phyloP scores from a whole-genome alignment of 64 coral and sea anemone genomes.

The Montipora capricornis region DNA sequence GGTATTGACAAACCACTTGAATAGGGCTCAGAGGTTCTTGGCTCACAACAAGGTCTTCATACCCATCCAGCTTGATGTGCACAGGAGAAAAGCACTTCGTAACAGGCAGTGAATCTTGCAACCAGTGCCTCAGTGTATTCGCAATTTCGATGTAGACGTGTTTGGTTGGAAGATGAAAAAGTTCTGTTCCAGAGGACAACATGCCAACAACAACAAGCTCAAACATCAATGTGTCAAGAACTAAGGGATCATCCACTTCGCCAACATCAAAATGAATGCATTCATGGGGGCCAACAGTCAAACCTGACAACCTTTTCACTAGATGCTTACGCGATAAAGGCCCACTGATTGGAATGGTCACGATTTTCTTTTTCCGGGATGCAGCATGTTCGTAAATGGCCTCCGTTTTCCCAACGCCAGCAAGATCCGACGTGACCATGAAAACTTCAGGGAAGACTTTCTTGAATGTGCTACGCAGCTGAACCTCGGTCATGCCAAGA shows the following conservation, averaged over 20 bases:
- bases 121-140: conserved; percentile 63
- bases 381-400: conserved; percentile 71
- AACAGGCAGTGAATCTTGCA: conserved; percentile 73
- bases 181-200: conserved; percentile 63
- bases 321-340: conserved; percentile 74
- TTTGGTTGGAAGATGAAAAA: conserved; percentile 66
- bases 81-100: conserved; percentile 83
- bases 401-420: conserved; percentile 97
- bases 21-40: conserved; percentile 58
- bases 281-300: conserved; percentile 48
- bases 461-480: conserved; percentile 57
- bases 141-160: conserved; percentile 83
- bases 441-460: conserved; percentile 64
- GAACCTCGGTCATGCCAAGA: conserved; percentile 78
- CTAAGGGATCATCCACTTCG: conserved; percentile 71
- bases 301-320: conserved; percentile 52
- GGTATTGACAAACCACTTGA: conserved; percentile 90
- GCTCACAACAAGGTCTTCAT: conserved; percentile 58
- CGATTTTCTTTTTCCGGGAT: conserved; percentile 34
- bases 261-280: conserved; percentile 87
- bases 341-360: conserved; percentile 88
- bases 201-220: conserved; percentile 67
- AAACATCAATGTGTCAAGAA: conserved; percentile 75
- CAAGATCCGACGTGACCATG: conserved; percentile 81
- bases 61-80: conserved; percentile 45